These are phyloP conservation scores for Tapera naevia DNA, from an alignment of 2,797 vertebrate genomes.

Conservation along the genomic window DNA sequence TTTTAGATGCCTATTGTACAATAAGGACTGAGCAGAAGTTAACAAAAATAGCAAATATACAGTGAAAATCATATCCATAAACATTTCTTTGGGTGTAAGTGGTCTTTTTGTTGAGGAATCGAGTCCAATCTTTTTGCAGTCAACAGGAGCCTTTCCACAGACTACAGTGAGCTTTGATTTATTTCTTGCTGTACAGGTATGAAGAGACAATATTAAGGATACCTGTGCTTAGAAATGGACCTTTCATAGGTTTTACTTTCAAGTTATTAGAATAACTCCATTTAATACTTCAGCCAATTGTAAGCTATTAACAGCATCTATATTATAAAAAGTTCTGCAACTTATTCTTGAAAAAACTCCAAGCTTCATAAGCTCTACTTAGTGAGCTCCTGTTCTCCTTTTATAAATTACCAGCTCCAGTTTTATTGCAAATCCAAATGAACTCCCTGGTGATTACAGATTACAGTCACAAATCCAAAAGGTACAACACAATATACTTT, in stretches of 20 bases:
- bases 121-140: not conserved
- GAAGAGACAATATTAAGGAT: not conserved
- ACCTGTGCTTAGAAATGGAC: not conserved
- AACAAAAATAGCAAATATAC: not conserved
- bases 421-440: constrained; percentile 76
- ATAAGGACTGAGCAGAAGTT: not conserved
- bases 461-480: constrained; percentile 74
- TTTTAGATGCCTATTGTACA: not conserved
- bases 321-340: constrained; percentile 41
- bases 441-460: constrained; percentile 74
- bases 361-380: constrained; percentile 33
- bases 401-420: constrained; percentile 69
- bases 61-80: not conserved
- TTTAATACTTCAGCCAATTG: constrained; percentile 30
- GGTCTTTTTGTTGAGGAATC: not conserved
- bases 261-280: not conserved
- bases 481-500: constrained; percentile 71
- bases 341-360: constrained; percentile 52
- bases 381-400: constrained; percentile 30
- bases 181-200: not conserved
- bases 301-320: not conserved
- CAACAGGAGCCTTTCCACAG: not conserved
- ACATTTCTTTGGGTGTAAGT: not conserved
- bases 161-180: not conserved
- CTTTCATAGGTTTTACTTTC: constrained; percentile 26